Conservation (phyloP, 2,113 vertebrate genomes). For the Antechinus stuartii region DNA sequence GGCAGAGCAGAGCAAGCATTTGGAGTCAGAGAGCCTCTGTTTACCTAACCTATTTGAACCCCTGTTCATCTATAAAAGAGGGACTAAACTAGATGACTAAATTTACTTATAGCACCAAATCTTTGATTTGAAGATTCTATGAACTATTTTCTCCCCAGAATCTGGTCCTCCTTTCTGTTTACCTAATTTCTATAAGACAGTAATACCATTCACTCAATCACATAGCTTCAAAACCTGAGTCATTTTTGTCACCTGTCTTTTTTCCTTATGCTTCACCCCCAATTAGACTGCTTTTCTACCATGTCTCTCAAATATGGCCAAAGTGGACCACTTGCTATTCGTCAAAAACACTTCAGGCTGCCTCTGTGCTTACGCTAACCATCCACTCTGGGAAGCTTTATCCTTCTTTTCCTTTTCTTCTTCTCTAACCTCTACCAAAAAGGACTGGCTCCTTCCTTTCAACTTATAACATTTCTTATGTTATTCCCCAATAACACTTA, state of each 20-base stretch:
- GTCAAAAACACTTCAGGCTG: background rate
- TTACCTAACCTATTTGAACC: background rate
- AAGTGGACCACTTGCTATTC: background rate
- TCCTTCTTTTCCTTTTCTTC: background rate
- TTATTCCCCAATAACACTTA: too few relatives aligned
- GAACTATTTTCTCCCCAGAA: background rate
- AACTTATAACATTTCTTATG: too few relatives aligned
- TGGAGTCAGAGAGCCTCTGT: background rate
- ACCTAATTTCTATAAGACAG: background rate
- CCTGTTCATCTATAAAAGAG: background rate
- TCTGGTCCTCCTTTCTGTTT: background rate
- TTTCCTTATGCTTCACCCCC: background rate
- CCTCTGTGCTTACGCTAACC: background rate
- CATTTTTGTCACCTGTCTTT: background rate
- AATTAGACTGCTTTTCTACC: background rate
- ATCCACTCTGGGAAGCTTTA: background rate
- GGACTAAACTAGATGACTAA: background rate
- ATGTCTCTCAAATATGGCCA: background rate
- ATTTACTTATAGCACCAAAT: background rate
- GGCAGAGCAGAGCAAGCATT: background rate
- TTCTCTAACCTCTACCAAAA: background rate
- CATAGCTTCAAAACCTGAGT: background rate
- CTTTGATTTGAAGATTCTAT: background rate
- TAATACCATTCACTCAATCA: background rate
- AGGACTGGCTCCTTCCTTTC: background rate